Percentiles rank a stretch among this genome's conserved stretches.
These are phyloP conservation scores for Catocala sponsa DNA, from an alignment of 2,888 invertebrate genomes.

Conservation along the genomic window DNA sequence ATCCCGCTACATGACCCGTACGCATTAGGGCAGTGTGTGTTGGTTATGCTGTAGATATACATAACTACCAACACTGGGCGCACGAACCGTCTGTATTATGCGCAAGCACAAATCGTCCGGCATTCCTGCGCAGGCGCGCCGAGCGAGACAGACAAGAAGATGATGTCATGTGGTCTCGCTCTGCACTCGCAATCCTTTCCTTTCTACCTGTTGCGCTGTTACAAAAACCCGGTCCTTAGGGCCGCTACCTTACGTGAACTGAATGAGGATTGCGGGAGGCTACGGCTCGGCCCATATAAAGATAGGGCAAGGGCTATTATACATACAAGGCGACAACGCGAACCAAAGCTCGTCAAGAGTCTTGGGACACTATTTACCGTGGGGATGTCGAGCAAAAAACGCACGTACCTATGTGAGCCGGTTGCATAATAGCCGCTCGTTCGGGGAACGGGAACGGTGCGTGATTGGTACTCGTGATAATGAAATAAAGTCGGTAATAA, in stretches of 20 bases:
- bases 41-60: slow-evolving; percentile 74
- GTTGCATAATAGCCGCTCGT: slow-evolving; percentile 81
- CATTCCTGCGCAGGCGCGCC: slow-evolving; percentile 80
- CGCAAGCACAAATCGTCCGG: slow-evolving; percentile 86
- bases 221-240: slow-evolving; percentile 87
- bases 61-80: slow-evolving; percentile 69
- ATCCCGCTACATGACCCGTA: slow-evolving; percentile 88
- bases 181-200: slow-evolving; percentile 85
- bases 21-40: slow-evolving; percentile 88
- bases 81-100: slow-evolving; percentile 75
- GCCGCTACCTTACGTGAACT: slow-evolving; percentile 88
- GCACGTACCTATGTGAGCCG: slow-evolving; percentile 72
- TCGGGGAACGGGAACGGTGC: slow-evolving; percentile 73
- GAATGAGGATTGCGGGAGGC: slow-evolving; percentile 86
- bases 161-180: slow-evolving; percentile 72
- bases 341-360: slow-evolving; percentile 68
- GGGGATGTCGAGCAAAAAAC: slow-evolving; percentile 78
- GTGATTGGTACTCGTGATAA: slow-evolving; percentile 70
- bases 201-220: slow-evolving; percentile 88
- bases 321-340: slow-evolving; percentile 64
- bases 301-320: slow-evolving; percentile 86
- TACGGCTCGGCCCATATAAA: slow-evolving; percentile 87
- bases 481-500: too few species aligned
- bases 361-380: slow-evolving; percentile 78
- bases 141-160: slow-evolving; percentile 72